Percentiles rank a stretch among this genome's conserved stretches.
These are phyloP conservation scores for Asteroscopus sphinx DNA, from an alignment of 2,888 invertebrate species.

Conservation along the genomic window DNA sequence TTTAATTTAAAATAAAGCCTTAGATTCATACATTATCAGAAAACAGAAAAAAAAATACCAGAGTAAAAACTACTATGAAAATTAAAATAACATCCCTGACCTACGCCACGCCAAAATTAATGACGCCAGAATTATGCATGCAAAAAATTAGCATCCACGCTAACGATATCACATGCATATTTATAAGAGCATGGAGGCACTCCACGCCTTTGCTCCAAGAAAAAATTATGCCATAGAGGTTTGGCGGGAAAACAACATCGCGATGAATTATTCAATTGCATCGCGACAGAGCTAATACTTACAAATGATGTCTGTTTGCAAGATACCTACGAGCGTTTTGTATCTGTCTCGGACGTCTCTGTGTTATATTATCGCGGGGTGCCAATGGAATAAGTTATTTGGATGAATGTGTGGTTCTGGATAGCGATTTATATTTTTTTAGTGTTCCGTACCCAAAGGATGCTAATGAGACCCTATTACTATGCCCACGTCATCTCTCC, in stretches of 20 bases:
- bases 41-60: neutral
- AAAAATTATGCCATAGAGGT: conserved; percentile 54
- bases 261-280: conserved; percentile 79
- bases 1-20: too few species aligned
- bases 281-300: conserved; percentile 61
- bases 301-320: conserved; percentile 72
- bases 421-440: neutral
- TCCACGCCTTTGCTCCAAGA: conserved; percentile 61
- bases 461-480: too few species aligned
- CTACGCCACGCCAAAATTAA: conserved; percentile 52
- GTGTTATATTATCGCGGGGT: conserved; percentile 1
- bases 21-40: too few species aligned
- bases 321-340: conserved; percentile 36
- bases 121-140: conserved; percentile 63
- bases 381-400: neutral
- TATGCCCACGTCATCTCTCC: too few species aligned
- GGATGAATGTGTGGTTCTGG: neutral
- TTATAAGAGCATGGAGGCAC: conserved; percentile 58
- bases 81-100: conserved; percentile 50
- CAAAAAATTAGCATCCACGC: conserved; percentile 66
- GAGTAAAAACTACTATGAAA: neutral
- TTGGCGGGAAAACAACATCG: conserved; percentile 61
- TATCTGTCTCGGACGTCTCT: conserved; percentile 15
- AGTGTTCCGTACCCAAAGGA: too few species aligned
- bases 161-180: conserved; percentile 73